Evolutionary conservation across 2,888 invertebrate genomes (phyloP), one percentile per base, ranked within the genome.

Genomic region (Cephalotes varians): DNA sequence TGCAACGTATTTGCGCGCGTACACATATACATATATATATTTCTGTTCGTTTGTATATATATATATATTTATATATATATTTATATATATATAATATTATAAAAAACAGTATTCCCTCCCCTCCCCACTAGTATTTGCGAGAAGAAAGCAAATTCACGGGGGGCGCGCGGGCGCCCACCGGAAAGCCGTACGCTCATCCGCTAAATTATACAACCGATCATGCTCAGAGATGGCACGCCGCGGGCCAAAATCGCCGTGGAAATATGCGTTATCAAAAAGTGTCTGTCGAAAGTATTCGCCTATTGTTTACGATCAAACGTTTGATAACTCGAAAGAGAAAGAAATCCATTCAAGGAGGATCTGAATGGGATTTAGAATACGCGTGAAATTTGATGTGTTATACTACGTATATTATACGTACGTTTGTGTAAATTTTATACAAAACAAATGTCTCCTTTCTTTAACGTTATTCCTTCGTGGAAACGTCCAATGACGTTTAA

Each of bases 1-100:
- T 89, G 88, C 89, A 89, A 90, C 89, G 88, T 90, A 90, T 90
- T 85, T 83, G 85, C 87, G 90, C 90, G 87, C 88, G 85, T 88
- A 87, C 85, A 89, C 88, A 90, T 87, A 89, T 83, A 90, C 85
- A 88, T 89, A 87, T 87, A 85, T 86, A 87, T 88, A 82, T 84
- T 83, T 89, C 82, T 89, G 81, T 83, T 73, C 82, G 81, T 86
- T 84, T 84, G 81, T 89, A 60, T 87, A 81, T 89, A 86, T 89
- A 86, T 87, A 86, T 88, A 81, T 86, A 67, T 82, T 47, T 86
- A 73, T 85, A 84, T 84, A 73, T 74, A 74, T 74, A 67, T 67
- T n/a, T 74, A 74, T 83, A 69, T 84, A 74, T 86, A 86, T 86
- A 86, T 86, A 86, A 86, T 90, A 89, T 87, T 88, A 90, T 90